Conservation (phyloP, 2,888 invertebrate species). For the Monopis laevigella region DNA sequence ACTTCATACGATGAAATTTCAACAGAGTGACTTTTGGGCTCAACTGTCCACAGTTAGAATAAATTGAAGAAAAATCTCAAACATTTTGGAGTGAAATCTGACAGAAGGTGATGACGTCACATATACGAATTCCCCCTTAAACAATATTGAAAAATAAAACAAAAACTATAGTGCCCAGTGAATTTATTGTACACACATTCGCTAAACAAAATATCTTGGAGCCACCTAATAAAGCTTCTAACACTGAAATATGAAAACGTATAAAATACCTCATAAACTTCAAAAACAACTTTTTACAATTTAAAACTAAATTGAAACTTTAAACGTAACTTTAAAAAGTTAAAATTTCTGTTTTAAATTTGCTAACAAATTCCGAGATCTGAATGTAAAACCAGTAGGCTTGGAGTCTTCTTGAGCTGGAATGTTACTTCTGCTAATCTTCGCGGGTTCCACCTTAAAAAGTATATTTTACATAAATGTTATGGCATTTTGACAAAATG, state of each 20-base stretch:
- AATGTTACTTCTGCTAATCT: constrained; percentile 32
- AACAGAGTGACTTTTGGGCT: no score
- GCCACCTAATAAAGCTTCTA: neutral
- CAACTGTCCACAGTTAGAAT: no score
- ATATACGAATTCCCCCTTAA: no score
- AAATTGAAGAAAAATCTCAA: no score
- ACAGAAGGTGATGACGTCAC: no score
- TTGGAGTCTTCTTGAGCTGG: constrained; percentile 23
- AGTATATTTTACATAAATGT: no score
- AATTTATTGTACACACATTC: constrained; percentile 21
- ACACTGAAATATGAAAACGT: constrained; percentile 28
- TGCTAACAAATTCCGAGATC: constrained; percentile 32
- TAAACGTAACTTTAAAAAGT: neutral
- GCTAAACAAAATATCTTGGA: constrained; percentile 27
- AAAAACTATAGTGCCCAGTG: constrained; percentile 27
- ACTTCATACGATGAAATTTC: no score
- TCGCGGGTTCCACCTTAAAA: constrained; percentile 48
- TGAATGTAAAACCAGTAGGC: constrained; percentile 38
- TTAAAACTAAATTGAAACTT: neutral
- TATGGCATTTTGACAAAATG: no score
- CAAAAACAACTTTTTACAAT: neutral
- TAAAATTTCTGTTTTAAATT: constrained; percentile 49
- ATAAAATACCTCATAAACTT: constrained; percentile 24
- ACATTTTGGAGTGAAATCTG: no score
- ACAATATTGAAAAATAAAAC: no score